A percentile compares a stretch with the other conserved stretches of the same genome.
These are phyloP conservation scores for Limenitis arthemis DNA, from an alignment of 2,888 invertebrate genomes.

Conservation along the genomic window DNA sequence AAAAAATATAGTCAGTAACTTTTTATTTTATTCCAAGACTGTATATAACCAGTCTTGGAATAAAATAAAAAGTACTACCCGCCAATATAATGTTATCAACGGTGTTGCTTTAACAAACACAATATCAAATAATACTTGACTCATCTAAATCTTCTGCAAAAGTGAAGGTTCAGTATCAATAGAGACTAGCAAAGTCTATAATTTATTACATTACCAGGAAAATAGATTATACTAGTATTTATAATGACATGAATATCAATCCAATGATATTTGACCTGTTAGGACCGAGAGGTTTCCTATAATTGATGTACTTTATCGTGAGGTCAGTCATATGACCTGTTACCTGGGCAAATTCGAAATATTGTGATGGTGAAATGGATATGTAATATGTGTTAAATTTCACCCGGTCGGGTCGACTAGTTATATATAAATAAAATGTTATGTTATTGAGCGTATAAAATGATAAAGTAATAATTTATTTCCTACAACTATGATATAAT, in stretches of 20 bases:
- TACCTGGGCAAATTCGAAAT: constrained; percentile 4
- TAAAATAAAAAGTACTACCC: too few relatives aligned
- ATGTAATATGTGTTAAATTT: background rate
- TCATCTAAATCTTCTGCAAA: background rate
- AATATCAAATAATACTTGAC: background rate
- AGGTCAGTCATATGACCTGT: constrained; percentile 11
- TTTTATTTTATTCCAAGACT: too few relatives aligned
- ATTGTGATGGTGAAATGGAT: background rate
- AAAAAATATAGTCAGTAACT: too few relatives aligned
- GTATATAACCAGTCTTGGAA: too few relatives aligned
- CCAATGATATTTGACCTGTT: constrained; percentile 2
- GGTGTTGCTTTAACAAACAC: too few relatives aligned
- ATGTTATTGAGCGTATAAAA: too few relatives aligned
- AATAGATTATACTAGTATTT: constrained; percentile 4
- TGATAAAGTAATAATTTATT: too few relatives aligned
- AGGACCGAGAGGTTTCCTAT: constrained; percentile 12
- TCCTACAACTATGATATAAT: too few relatives aligned
- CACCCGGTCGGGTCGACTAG: too few relatives aligned
- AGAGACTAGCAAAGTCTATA: background rate
- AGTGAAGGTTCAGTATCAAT: background rate
- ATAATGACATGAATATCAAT: constrained; percentile 6
- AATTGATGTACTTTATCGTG: constrained; percentile 16
- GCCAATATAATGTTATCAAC: too few relatives aligned
- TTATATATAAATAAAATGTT: too few relatives aligned
- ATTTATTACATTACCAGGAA: background rate